These are phyloP conservation scores for Pammene fasciana DNA, from an alignment of 2,888 invertebrate species.

Conservation along the genomic window DNA sequence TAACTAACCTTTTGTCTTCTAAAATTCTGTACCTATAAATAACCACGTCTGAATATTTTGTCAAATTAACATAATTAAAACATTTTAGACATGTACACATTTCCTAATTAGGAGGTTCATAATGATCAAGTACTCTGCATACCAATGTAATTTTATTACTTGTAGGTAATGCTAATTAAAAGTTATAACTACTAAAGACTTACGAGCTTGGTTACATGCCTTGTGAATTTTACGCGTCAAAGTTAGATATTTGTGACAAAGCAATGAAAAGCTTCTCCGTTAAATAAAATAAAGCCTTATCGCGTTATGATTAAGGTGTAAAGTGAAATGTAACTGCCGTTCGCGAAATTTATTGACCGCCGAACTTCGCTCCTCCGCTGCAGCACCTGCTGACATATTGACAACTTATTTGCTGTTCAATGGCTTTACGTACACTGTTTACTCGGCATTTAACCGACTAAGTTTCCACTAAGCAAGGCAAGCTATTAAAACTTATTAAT, in stretches of 20 bases:
- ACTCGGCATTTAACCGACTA: background rate
- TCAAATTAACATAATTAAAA: background rate
- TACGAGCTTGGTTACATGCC: slow-evolving; percentile 8
- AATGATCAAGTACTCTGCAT: background rate
- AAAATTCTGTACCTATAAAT: too few relatives aligned
- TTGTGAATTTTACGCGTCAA: slow-evolving; percentile 8
- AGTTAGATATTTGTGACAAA: slow-evolving; percentile 25
- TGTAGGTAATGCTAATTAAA: slow-evolving; percentile 11
- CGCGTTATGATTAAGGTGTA: background rate
- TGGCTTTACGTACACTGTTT: slow-evolving; percentile 11
- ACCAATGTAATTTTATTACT: background rate
- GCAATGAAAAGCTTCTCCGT: slow-evolving; percentile 4
- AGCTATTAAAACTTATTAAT: background rate
- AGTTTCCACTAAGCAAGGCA: background rate
- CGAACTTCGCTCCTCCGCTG: slow-evolving; percentile 24
- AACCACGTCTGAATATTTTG: background rate
- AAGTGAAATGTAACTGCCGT: background rate
- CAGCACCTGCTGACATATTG: slow-evolving; percentile 31
- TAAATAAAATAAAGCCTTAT: background rate
- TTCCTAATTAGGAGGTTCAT: slow-evolving; percentile 16
- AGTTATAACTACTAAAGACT: slow-evolving; percentile 19
- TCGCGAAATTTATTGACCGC: slow-evolving; percentile 15
- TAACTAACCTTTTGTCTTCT: too few relatives aligned
- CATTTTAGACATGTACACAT: background rate
- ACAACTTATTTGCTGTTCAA: slow-evolving; percentile 28